Percentiles rank a stretch among this genome's conserved stretches.
phyloP scores from a whole-genome alignment of 2,888 invertebrate species.

The Stenolophus ochropezus region DNA sequence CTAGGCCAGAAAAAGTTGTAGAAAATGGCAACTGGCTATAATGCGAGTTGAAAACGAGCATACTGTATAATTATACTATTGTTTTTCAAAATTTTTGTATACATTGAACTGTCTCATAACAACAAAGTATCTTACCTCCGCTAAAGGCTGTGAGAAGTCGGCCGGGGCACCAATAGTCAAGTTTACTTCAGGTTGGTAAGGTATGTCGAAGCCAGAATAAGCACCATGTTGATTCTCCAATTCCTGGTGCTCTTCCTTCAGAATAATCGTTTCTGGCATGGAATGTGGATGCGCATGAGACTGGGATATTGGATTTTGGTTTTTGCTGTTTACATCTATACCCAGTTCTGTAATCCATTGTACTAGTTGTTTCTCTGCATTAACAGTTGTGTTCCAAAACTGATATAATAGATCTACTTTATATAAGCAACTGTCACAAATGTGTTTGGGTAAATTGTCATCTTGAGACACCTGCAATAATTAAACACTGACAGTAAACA shows the following conservation, averaged over 20 bases:
- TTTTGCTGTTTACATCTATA: constrained; percentile 60
- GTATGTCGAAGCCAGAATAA: constrained; percentile 26
- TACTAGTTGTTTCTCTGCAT: constrained; percentile 76
- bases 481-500: not conserved
- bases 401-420: constrained; percentile 83
- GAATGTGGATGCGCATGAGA: constrained; percentile 58
- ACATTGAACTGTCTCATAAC: too few species aligned
- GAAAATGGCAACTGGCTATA: too few species aligned
- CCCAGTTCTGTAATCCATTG: constrained; percentile 69
- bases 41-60: too few species aligned
- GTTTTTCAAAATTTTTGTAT: too few species aligned
- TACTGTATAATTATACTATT: too few species aligned
- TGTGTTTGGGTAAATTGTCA: constrained; percentile 82
- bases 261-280: constrained; percentile 36
- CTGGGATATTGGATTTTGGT: constrained; percentile 20
- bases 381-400: constrained; percentile 82
- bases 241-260: constrained; percentile 50
- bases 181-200: constrained; percentile 21
- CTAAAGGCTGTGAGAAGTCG: constrained; percentile 6
- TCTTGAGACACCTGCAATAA: constrained; percentile 78
- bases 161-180: constrained; percentile 22
- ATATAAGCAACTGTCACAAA: constrained; percentile 82
- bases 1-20: not conserved
- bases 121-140: constrained; percentile 14
- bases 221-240: constrained; percentile 42